A percentile compares a stretch with the other conserved stretches of the same genome.
These are phyloP conservation scores for Pangasianodon hypophthalmus DNA, from an alignment of 2,113 vertebrate species.

Conservation along the genomic window DNA sequence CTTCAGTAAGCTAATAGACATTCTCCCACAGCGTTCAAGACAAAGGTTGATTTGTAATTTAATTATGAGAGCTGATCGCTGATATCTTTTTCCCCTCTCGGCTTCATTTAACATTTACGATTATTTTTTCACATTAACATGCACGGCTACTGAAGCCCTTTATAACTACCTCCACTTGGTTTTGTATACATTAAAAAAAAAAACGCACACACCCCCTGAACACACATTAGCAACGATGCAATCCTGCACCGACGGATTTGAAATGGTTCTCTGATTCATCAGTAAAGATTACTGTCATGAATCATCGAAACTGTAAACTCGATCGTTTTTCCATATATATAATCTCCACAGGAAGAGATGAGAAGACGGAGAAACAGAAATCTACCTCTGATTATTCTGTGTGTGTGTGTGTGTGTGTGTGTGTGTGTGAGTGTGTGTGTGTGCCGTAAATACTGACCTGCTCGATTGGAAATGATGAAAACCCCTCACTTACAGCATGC, in stretches of 20 bases:
- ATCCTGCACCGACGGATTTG: not conserved
- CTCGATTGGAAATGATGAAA: not conserved
- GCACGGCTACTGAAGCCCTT: not conserved
- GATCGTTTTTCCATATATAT: too few relatives aligned
- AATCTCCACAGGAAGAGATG: not conserved
- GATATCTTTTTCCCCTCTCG: not conserved
- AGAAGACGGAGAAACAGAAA: not conserved
- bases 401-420: not conserved
- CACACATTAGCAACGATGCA: not conserved
- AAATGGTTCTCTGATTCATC: not conserved
- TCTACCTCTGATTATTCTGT: not conserved
- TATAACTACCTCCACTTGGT: not conserved
- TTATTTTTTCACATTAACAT: not conserved
- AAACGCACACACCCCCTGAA: not conserved
- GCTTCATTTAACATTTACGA: not conserved
- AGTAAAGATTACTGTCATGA: not conserved
- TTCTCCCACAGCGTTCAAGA: not conserved
- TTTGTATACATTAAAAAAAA: not conserved
- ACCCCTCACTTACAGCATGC: not conserved
- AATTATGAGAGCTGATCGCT: too few relatives aligned
- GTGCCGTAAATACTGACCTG: not conserved
- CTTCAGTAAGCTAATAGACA: not conserved
- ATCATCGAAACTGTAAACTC: not conserved
- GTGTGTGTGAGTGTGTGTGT: conserved; percentile 5
- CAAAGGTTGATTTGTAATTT: not conserved